phyloP scores from a whole-genome alignment of 2,888 invertebrate genomes.

The Orchestes rusci region DNA sequence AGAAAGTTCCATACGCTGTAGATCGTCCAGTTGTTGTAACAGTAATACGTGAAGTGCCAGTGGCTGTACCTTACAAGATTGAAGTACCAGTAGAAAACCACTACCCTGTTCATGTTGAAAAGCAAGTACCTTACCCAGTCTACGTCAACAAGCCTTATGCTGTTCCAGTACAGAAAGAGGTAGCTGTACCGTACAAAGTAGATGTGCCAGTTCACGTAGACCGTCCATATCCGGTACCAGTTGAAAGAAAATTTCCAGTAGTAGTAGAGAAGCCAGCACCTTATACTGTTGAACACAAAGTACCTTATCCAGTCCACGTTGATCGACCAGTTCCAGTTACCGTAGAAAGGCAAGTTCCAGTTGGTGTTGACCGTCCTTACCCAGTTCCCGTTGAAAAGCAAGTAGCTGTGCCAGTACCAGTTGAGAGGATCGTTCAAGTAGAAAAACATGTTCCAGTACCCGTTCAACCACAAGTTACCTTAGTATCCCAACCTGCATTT shows the following conservation, averaged over 20 bases:
- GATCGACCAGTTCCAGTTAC: conserved; percentile 22
- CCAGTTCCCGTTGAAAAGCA: conserved; percentile 19
- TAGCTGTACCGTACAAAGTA: conserved; percentile 18
- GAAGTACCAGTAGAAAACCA: conserved; percentile 22
- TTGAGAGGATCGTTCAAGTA: conserved; percentile 16
- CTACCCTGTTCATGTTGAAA: conserved; percentile 19
- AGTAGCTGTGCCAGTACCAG: conserved; percentile 16
- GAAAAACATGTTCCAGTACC: conserved; percentile 18
- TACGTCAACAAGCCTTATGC: conserved; percentile 22
- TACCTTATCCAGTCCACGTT: conserved; percentile 21
- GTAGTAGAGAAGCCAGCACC: conserved; percentile 16
- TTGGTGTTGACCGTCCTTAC: conserved; percentile 16
- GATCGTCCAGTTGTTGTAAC: conserved; percentile 55
- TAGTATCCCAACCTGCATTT: no score
- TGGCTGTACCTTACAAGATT: conserved; percentile 26
- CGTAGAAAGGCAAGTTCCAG: conserved; percentile 19
- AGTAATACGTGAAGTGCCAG: conserved; percentile 50
- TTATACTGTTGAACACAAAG: conserved; percentile 19
- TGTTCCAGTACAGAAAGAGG: conserved; percentile 18
- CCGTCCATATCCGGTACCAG: conserved; percentile 18
- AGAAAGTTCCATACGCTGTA: conserved; percentile 45
- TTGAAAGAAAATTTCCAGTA: conserved; percentile 17
- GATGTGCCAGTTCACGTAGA: conserved; percentile 16
- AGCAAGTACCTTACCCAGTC: conserved; percentile 23
- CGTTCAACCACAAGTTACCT: no score